Conservation (phyloP, 37 sponge, comb jelly and placozoan species). For the Cladorhizidae sp. region DNA sequence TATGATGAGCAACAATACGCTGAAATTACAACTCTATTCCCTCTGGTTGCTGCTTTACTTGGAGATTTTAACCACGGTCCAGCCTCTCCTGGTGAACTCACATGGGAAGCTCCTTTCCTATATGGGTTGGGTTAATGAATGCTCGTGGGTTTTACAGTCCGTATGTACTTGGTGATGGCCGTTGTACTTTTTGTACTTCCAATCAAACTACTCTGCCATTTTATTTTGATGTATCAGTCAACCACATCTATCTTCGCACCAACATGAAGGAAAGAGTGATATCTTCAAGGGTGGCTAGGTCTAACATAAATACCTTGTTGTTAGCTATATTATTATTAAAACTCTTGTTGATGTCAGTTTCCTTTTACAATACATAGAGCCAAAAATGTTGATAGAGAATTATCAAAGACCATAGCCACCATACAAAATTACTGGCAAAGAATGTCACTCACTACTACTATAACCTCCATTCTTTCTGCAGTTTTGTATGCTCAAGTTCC, state of each 20-base stretch:
- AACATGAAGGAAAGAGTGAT: constrained; percentile 4
- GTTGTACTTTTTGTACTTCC: constrained; percentile 4
- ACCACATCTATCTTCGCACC: constrained; percentile 18
- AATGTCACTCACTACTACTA: no score
- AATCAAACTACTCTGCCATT: not conserved
- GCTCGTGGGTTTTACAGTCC: constrained; percentile 25
- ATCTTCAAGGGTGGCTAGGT: constrained; percentile 2
- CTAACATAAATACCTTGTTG: no score
- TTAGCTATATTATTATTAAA: no score
- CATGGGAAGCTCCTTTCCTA: constrained; percentile 5
- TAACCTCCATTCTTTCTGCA: no score
- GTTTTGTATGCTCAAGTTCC: no score
- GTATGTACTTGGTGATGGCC: constrained; percentile 4
- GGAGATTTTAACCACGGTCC: constrained; percentile 39
- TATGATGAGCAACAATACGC: constrained; percentile 26
- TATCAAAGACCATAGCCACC: no score
- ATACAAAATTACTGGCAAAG: no score
- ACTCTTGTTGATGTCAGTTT: no score
- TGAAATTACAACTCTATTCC: not conserved
- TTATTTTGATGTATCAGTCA: not conserved
- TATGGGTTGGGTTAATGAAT: constrained; percentile 27
- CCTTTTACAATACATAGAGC: no score
- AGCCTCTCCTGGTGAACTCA: not conserved
- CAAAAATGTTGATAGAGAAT: no score
- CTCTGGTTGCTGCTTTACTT: not conserved